Percentiles rank a stretch among this genome's conserved stretches.
These are phyloP conservation scores for Hemitrygon akajei DNA, from an alignment of 2,797 vertebrate genomes.

Conservation along the genomic window DNA sequence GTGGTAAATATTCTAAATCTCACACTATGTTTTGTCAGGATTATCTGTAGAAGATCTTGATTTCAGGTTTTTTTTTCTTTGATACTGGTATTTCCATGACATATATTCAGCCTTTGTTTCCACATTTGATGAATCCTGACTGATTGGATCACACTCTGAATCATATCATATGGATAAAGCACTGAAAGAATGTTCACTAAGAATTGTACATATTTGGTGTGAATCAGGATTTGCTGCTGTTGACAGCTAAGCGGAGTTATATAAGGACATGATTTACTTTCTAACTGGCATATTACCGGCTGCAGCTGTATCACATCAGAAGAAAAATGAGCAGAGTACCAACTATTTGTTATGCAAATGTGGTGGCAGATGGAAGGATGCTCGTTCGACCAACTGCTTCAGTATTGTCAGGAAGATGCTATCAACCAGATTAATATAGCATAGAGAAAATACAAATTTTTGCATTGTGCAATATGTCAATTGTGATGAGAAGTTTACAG, in stretches of 20 bases:
- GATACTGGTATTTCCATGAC: not conserved
- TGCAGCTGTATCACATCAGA: not conserved
- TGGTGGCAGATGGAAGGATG: not conserved
- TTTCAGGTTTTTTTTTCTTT: not conserved
- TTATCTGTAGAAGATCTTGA: not conserved
- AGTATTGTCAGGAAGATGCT: not conserved
- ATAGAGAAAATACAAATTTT: not conserved
- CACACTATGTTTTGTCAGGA: not conserved
- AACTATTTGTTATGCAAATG: conserved; percentile 20
- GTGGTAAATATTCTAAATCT: not conserved
- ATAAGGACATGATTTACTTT: not conserved
- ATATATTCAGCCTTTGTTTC: not conserved
- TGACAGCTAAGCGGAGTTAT: not conserved
- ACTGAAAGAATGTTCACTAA: not conserved
- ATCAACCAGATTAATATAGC: conserved; percentile 9
- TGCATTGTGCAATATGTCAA: conserved; percentile 11
- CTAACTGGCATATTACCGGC: not conserved
- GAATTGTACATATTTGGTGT: not conserved
- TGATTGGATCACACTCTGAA: not conserved
- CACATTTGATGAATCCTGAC: not conserved
- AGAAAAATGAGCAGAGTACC: not conserved
- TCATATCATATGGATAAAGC: not conserved
- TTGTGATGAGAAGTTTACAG: not conserved
- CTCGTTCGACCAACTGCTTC: not conserved
- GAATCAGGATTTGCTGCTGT: not conserved